Base-by-base conservation (phyloP, 2,888 invertebrate species). In the Rhagonycha fulva region DNA sequence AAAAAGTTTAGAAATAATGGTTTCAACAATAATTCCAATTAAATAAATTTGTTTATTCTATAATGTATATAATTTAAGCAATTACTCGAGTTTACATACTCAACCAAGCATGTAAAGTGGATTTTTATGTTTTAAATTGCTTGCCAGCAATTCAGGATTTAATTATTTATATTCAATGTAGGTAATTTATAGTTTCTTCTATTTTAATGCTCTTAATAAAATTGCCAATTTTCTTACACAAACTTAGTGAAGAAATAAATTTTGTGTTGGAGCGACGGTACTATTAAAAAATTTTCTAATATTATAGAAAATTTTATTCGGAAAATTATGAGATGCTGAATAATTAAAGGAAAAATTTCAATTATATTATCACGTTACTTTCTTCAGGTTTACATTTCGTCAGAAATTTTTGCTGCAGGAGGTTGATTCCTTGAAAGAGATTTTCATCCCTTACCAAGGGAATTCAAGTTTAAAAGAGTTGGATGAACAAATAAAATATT, bases 31-130 rank as follows among this genome's bases (percentile, higher is more conserved):
- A 47, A 47, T 47, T 47, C n/a, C 47, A 47, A 47, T 47, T 47
- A 47, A 47, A 47, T 47, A 47, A 47, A 47, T 47, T 47, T 47
- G 47, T 47, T 47, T 47, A 47, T 47, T 47, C 47, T 47, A 47
- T 47, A 47, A 47, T 47, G 47, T 47, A 47, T 47, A 47, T 47
- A 47, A 47, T 47, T 47, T 47, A 47, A 47, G 76, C 76, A 75
- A 76, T 80, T 80, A 80, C 79, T 80, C 78, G 74, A 79, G 67
- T 74, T 80, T 78, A 80, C 78, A 80, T 81, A 80, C 75, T 71
- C 80, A 80, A 74, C 77, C 79, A 80, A 74, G 80, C 81, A 79
- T 76, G 74, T 47, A 47, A 47, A 47, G 47, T 47, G 47, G 47
- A 47, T 47, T 47, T 47, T 47, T 47, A 47, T 47, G 47, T 47